Base-by-base conservation (phyloP, 1,140 invertebrate genomes). In the Cydia splendana region DNA sequence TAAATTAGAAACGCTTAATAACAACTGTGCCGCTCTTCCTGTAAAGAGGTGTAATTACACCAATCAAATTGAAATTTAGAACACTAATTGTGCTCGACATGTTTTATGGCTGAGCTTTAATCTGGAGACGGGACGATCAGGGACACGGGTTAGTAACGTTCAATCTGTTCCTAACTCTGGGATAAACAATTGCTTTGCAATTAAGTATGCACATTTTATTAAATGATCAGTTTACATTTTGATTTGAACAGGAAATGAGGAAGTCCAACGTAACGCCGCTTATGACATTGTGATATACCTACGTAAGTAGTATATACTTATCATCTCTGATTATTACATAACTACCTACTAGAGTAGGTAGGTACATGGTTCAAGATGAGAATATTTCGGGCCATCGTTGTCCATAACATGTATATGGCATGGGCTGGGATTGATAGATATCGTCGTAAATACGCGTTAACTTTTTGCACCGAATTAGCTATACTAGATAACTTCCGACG, bases 1-100 rank as follows among this genome's bases (percentile, higher is more conserved):
- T 93, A 91, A 93, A 93, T 93, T 91, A 90, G 88, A 88, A 91
- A 84, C 91, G 89, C 90, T 93, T 93, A 91, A 91, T 91, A 91
- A 90, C 91, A 93, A 93, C 91, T 93, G 91, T 88, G 88, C 75
- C 82, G 82, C 85, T 80, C 80, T 80, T 85, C 82, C 83, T 87
- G 85, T 87, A 88, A 92, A 91, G 90, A 93, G 91, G 90, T 93
- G 90, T 88, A 92, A 93, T 93, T 93, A 93, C 89, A 92, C 87
- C 90, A 91, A 93, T 93, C 88, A 93, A 93, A 92, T 88, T 88
- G 87, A 88, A 90, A 93, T 93, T 91, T 84, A 86, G 84, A 82
- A 78, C 82, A 92, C 88, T 91, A 92, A 92, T 91, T 91, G 86
- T 88, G 79, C 80, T 79, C 87, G 85, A 89, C 88, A 82, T 91